Evolutionary conservation across 2,888 invertebrate species (phyloP).

Genomic region (Tridacna gigas): DNA sequence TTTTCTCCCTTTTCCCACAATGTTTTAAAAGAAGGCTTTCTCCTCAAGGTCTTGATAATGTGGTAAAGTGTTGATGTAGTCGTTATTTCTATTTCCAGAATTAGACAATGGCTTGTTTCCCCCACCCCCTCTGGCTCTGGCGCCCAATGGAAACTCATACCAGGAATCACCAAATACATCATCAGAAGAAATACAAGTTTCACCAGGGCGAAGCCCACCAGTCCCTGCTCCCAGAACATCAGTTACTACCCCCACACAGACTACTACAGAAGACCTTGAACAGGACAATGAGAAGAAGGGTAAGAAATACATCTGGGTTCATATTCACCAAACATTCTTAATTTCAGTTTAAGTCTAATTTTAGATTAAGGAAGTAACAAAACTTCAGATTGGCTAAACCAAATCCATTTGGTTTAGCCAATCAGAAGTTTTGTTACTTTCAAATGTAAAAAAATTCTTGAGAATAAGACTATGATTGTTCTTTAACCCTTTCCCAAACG

Average conservation of each 20-base stretch:
- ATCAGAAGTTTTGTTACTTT: too few relatives aligned
- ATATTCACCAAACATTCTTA: too few relatives aligned
- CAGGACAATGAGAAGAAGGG: constrained; percentile 55
- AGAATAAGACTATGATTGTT: too few relatives aligned
- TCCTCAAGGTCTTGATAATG: too few relatives aligned
- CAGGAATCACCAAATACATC: constrained; percentile 63
- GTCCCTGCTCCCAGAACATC: constrained; percentile 33
- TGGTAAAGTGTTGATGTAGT: not conserved
- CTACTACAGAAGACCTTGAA: constrained; percentile 32
- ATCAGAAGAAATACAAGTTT: constrained; percentile 55
- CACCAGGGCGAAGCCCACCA: constrained; percentile 26
- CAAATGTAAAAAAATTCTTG: too few relatives aligned
- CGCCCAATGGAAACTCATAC: constrained; percentile 41
- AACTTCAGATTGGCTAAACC: too few relatives aligned
- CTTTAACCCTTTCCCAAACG: too few relatives aligned
- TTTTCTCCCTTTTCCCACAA: too few relatives aligned
- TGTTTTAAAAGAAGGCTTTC: too few relatives aligned
- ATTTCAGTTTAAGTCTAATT: too few relatives aligned
- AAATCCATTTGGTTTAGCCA: too few relatives aligned
- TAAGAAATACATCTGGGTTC: not conserved
- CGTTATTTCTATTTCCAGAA: constrained; percentile 49
- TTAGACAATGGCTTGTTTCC: constrained; percentile 61
- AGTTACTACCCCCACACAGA: constrained; percentile 49
- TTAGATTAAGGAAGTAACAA: too few relatives aligned
- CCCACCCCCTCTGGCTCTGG: constrained; percentile 43